Evolutionary conservation across 2,113 vertebrate genomes (phyloP).

Genomic region (Taurulus bubalis): DNA sequence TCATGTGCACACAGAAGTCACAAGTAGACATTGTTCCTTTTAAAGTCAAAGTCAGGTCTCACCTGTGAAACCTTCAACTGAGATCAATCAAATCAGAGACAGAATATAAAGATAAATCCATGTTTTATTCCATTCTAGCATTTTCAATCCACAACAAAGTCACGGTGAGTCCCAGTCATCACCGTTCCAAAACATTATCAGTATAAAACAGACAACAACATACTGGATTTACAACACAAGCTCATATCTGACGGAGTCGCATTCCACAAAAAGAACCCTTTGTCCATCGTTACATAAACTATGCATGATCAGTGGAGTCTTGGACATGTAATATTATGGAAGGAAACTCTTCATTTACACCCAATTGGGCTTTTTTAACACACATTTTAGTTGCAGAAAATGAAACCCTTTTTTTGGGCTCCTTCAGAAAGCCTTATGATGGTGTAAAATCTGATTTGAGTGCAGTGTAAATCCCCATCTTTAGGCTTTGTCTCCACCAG

Average conservation of each 20-base stretch:
- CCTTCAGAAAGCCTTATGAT: not conserved
- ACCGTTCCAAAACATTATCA: slow-evolving; percentile 42
- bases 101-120: slow-evolving; percentile 54
- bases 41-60: not conserved
- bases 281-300: slow-evolving; percentile 10
- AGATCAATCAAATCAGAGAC: slow-evolving; percentile 1
- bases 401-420: not conserved
- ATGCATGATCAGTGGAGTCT: slow-evolving; percentile 1
- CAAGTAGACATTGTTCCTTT: too few species aligned
- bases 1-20: not conserved
- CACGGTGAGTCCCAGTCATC: slow-evolving; percentile 46
- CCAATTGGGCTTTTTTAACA: slow-evolving; percentile 31
- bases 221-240: slow-evolving; percentile 47
- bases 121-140: slow-evolving; percentile 75
- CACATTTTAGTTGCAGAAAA: not conserved
- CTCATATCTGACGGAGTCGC: slow-evolving; percentile 47
- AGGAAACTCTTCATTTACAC: slow-evolving; percentile 52
- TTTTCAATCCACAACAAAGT: slow-evolving; percentile 55
- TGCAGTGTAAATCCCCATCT: slow-evolving; percentile 35
- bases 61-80: not conserved
- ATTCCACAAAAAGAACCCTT: slow-evolving; percentile 35
- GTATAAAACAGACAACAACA: slow-evolving; percentile 66
- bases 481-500: slow-evolving; percentile 54
- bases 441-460: slow-evolving; percentile 40
- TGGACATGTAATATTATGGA: not conserved